Base-by-base conservation (phyloP, 2,888 invertebrate species). In the Capitulum mitella region DNA sequence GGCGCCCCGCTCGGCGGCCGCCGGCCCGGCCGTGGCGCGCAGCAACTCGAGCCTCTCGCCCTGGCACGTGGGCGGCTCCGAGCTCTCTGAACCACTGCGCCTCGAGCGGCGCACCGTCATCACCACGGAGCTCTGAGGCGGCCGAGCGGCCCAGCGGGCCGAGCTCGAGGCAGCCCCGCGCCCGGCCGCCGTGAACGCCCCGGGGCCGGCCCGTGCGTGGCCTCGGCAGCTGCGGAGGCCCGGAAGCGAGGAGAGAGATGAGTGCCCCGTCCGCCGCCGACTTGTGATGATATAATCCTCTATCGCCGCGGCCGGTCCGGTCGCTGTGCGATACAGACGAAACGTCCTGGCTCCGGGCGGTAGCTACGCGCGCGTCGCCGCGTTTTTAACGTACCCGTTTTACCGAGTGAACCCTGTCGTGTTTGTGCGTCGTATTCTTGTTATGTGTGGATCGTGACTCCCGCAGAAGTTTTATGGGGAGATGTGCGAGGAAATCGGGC, bases 11-110 rank as follows among this genome's bases (percentile, higher is more conserved):
- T n/a, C 46, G 5, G 29, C n/a, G 14, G 46, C 46, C 29, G 1
- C 29, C 46, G 14, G 26, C 14, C 3, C 46, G 46, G 16, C 46
- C 46, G 46, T 76, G 46, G 29, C 46, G 22, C 76, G 76, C 48
- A 48, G 76, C 22, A 48, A 48, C 76, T 43, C 76, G 14, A 48
- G 14, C 29, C 48, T 76, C 46, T 76, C 76, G 32, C 76, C 76
- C 16, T 76, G 76, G 76, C 76, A 76, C 46, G 76, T 76, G 76
- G 76, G 76, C 48, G 76, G 76, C 46, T 46, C 76, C 10, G 76
- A 43, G 19, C 46, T 76, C 29, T 43, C 48, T 0, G 76, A 43
- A 32, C 76, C 76, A 14, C 76, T 29, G 32, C 48, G 43, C 6
- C n/a, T 76, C 32, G 46, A 76, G 46, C 76, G 76, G 43, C 76